Evolutionary conservation across 2,797 vertebrate genomes (phyloP).

Genomic region (Sciurus vulgaris): DNA sequence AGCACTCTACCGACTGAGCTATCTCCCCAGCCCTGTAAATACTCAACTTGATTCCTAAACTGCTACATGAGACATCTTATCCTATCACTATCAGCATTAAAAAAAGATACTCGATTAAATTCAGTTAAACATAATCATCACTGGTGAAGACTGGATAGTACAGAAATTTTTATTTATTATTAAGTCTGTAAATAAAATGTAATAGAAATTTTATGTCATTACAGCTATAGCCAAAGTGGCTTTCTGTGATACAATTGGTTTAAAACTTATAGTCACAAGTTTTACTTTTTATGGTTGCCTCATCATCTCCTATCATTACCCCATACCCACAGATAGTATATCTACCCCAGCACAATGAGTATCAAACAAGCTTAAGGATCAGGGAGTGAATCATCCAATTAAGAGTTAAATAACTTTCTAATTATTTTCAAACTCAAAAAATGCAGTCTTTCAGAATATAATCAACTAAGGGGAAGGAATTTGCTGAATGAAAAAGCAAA

Average conservation of each 20-base stretch:
- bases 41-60: not conserved
- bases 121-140: not conserved
- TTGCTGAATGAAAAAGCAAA: conserved; percentile 61
- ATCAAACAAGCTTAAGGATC: not conserved
- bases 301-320: not conserved
- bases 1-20: no score
- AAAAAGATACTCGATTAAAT: conserved; percentile 7
- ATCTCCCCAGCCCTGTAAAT: no score
- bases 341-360: not conserved
- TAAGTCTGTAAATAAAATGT: conserved; percentile 24
- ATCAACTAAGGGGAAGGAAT: conserved; percentile 59
- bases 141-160: not conserved
- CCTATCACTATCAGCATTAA: not conserved
- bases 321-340: not conserved
- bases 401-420: conserved; percentile 71
- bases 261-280: not conserved
- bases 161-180: not conserved
- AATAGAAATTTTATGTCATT: not conserved
- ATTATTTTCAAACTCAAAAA: conserved; percentile 71
- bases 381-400: conserved; percentile 36
- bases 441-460: conserved; percentile 48
- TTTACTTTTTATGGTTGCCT: not conserved
- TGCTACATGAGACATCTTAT: not conserved
- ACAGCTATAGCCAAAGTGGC: not conserved
- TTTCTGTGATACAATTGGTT: conserved; percentile 17